A percentile compares a stretch with the other conserved stretches of the same genome.
Conservation (phyloP, 2,797 vertebrate genomes). For the Sebastes variabilis region DNA sequence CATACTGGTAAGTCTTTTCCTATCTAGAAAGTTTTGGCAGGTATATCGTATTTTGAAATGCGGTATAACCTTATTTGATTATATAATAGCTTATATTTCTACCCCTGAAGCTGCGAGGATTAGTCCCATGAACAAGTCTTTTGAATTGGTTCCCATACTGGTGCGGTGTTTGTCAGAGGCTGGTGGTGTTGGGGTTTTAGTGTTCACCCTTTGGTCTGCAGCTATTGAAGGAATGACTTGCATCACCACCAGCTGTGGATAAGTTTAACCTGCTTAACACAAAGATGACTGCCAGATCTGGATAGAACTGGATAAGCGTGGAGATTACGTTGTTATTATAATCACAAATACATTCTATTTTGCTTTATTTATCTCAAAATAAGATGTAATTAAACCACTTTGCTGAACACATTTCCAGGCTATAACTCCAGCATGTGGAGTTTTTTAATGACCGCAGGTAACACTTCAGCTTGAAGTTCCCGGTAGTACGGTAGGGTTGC, state of each 20-base stretch:
- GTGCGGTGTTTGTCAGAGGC: slow-evolving; percentile 45
- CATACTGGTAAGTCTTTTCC: not conserved
- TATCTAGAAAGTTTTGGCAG: not conserved
- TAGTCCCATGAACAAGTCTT: slow-evolving; percentile 31
- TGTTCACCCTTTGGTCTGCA: slow-evolving; percentile 7
- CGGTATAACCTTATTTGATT: slow-evolving; percentile 11
- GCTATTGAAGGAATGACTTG: slow-evolving; percentile 21
- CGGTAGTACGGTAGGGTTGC: not conserved
- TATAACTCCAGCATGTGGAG: not conserved
- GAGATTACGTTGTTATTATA: not conserved
- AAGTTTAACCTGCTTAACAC: slow-evolving; percentile 30
- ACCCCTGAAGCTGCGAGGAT: slow-evolving; percentile 35
- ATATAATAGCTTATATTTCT: slow-evolving; percentile 49
- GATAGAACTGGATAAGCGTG: not conserved
- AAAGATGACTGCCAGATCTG: not conserved
- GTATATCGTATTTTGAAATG: not conserved
- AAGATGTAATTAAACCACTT: not conserved
- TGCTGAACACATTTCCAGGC: not conserved
- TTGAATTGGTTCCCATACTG: slow-evolving; percentile 5
- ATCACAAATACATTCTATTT: not conserved
- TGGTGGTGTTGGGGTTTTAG: slow-evolving; percentile 61
- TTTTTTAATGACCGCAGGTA: not conserved
- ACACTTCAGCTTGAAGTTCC: slow-evolving; percentile 7
- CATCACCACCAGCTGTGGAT: slow-evolving; percentile 36
- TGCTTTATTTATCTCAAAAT: not conserved